Evolutionary conservation across 2,888 invertebrate species (phyloP).

Genomic region (Aspidiotus rigidus): DNA sequence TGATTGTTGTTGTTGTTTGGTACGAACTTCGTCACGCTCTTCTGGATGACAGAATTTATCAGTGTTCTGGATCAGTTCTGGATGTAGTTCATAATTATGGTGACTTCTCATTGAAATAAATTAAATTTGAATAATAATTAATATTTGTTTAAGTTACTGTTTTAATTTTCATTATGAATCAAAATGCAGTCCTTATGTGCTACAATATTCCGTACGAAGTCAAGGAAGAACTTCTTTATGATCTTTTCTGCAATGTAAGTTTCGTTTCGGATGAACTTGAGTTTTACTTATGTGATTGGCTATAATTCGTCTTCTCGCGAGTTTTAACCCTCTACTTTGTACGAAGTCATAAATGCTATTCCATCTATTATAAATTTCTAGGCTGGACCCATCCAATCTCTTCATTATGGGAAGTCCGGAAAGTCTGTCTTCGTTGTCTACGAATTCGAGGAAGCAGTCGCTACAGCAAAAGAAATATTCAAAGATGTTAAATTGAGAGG

Average conservation of each 20-base stretch:
- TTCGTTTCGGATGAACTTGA: background rate
- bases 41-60: no score
- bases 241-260: slow-evolving; percentile 22
- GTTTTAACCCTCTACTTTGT: background rate
- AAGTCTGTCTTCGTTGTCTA: slow-evolving; percentile 18
- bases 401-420: slow-evolving; percentile 4
- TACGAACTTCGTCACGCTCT: no score
- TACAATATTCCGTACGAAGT: slow-evolving; percentile 16
- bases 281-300: no score
- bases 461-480: slow-evolving; percentile 25
- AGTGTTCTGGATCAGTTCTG: no score
- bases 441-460: slow-evolving; percentile 17
- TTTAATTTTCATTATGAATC: background rate
- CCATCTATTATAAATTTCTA: background rate
- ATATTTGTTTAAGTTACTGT: no score
- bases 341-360: background rate
- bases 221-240: slow-evolving; percentile 14
- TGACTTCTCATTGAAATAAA: no score
- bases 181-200: slow-evolving; percentile 12
- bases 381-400: slow-evolving; percentile 19
- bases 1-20: no score
- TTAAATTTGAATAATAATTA: no score
- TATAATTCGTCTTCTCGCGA: background rate
- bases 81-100: no score
- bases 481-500: slow-evolving; percentile 13